Evolutionary conservation across 2,113 vertebrate species (phyloP).

Genomic region (Psittacara wagleri): DNA sequence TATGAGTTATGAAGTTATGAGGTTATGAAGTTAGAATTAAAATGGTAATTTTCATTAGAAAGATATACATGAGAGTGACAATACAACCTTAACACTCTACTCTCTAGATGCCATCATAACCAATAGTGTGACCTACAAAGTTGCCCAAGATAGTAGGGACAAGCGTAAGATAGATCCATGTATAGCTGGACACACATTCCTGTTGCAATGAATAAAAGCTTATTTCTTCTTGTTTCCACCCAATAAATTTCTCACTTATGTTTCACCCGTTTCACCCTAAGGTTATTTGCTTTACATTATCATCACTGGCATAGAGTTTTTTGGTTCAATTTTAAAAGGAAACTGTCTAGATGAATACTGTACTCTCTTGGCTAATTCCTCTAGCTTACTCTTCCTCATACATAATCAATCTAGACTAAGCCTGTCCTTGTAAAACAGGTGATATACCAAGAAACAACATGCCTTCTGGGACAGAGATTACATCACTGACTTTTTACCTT

Average conservation of each 20-base stretch:
- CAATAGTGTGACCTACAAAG: not conserved
- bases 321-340: conserved; percentile 23
- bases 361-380: conserved; percentile 34
- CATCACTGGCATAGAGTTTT: not conserved
- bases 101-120: not conserved
- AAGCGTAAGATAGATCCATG: not conserved
- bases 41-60: not conserved
- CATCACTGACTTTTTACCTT: conserved; percentile 71
- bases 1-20: not conserved
- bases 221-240: not conserved
- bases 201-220: not conserved
- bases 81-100: not conserved
- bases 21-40: not conserved
- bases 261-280: not conserved
- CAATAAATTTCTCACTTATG: not conserved
- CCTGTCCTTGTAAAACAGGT: conserved; percentile 43
- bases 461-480: conserved; percentile 62
- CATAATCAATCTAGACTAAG: conserved; percentile 37
- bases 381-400: conserved; percentile 19
- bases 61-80: not conserved
- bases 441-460: conserved; percentile 4
- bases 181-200: not conserved
- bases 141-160: not conserved
- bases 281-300: conserved; percentile 39
- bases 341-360: not conserved